Percentiles rank a stretch among this genome's conserved stretches.
These are phyloP conservation scores for Rousettus madagascariensis DNA, from an alignment of 2,797 vertebrate species.

Conservation along the genomic window DNA sequence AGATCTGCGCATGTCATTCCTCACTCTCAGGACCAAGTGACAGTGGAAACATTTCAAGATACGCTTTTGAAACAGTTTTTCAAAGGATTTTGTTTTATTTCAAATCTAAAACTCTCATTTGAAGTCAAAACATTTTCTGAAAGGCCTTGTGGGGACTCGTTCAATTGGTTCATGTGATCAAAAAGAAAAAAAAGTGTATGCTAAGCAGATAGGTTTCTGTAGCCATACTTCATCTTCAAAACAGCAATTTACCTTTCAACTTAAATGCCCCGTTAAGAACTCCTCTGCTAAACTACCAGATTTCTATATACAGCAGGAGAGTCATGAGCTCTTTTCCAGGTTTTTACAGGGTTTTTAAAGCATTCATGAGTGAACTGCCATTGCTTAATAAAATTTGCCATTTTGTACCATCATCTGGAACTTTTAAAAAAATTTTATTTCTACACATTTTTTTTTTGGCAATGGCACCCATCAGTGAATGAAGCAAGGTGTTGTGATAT, in stretches of 20 bases:
- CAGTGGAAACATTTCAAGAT: background rate
- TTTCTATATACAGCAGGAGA: background rate
- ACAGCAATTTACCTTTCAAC: background rate
- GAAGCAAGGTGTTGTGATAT: background rate
- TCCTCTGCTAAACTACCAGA: background rate
- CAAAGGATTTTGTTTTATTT: background rate
- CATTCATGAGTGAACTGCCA: background rate
- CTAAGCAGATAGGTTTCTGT: background rate
- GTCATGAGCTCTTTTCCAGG: background rate
- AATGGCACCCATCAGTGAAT: background rate
- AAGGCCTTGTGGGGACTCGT: background rate
- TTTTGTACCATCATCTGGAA: background rate
- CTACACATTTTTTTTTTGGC: background rate
- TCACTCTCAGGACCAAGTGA: background rate
- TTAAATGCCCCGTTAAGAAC: background rate
- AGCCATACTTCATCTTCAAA: background rate
- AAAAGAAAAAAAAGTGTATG: background rate
- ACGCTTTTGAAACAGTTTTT: background rate
- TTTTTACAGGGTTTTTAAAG: background rate
- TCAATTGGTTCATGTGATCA: background rate
- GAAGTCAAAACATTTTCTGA: slow-evolving; percentile 27
- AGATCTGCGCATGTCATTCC: background rate
- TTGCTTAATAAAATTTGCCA: background rate
- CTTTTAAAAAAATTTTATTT: background rate
- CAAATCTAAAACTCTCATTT: background rate